These are phyloP conservation scores for Takifugu bimaculatus DNA, from an alignment of 2,113 vertebrate genomes.

Conservation along the genomic window DNA sequence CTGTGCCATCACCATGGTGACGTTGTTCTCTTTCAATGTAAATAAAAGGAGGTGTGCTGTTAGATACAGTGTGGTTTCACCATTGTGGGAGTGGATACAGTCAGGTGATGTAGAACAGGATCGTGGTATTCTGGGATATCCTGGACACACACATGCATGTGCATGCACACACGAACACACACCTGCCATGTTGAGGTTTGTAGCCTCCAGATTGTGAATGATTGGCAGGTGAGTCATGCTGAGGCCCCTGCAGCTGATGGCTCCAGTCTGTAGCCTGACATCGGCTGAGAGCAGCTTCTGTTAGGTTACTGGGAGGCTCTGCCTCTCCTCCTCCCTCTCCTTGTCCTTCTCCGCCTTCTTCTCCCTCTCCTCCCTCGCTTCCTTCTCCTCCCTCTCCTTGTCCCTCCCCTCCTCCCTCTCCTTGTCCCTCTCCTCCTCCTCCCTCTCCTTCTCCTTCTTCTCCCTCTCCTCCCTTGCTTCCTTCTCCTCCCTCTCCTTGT, in stretches of 20 bases:
- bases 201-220: constrained; percentile 69
- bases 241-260: constrained; percentile 68
- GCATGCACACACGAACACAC: constrained; percentile 12
- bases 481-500: constrained; percentile 46
- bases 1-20: constrained; percentile 56
- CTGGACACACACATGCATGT: background rate
- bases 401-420: background rate
- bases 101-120: too few relatives aligned
- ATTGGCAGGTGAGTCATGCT: constrained; percentile 71
- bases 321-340: constrained; percentile 50
- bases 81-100: background rate
- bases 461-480: constrained; percentile 16
- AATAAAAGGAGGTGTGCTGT: constrained; percentile 1
- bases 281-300: constrained; percentile 17
- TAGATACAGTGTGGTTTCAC: background rate
- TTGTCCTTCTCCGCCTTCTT: constrained; percentile 42
- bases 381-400: background rate
- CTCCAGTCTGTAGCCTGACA: constrained; percentile 66
- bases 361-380: constrained; percentile 7
- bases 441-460: constrained; percentile 17
- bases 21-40: constrained; percentile 74
- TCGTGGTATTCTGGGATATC: too few relatives aligned
- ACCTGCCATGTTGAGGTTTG: constrained; percentile 78
- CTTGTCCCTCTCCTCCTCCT: constrained; percentile 35
- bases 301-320: constrained; percentile 51